A percentile compares a stretch with the other conserved stretches of the same genome.
Evolutionary conservation across 2,113 vertebrate genomes (phyloP).

Genomic region (Tympanuchus pallidicinctus): DNA sequence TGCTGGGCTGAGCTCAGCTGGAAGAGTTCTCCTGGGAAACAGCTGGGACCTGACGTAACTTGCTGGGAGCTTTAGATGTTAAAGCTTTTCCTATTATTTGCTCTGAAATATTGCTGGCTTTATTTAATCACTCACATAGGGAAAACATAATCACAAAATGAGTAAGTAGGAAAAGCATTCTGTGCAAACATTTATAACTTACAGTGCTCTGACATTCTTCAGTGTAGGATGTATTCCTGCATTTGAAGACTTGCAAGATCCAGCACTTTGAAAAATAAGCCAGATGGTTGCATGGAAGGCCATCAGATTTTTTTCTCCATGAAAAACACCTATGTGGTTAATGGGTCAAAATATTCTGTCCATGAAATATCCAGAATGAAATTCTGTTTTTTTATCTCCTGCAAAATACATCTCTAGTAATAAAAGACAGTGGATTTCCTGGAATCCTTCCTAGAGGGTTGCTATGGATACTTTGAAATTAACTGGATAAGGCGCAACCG

Average conservation of each 20-base stretch:
- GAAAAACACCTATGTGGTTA: not conserved
- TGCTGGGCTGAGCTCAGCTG: not conserved
- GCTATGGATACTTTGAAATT: slow-evolving; percentile 56
- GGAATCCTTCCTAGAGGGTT: slow-evolving; percentile 42
- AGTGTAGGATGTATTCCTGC: not conserved
- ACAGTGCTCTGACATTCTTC: not conserved
- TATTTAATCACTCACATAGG: not conserved
- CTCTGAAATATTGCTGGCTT: slow-evolving; percentile 4
- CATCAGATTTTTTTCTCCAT: not conserved
- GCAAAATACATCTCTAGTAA: slow-evolving; percentile 26
- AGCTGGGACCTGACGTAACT: not conserved
- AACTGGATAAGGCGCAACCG: slow-evolving; percentile 30
- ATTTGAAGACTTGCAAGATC: not conserved
- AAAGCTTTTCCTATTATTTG: not conserved
- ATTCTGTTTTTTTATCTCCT: not conserved
- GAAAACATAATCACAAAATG: not conserved
- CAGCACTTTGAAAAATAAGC: not conserved
- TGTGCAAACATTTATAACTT: not conserved
- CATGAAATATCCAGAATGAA: not conserved
- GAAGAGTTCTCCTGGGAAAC: not conserved
- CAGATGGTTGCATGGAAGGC: not conserved
- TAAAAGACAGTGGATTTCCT: slow-evolving; percentile 24
- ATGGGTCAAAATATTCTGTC: not conserved
- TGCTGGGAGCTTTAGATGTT: not conserved
- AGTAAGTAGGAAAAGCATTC: not conserved